Evolutionary conservation across 2,888 invertebrate genomes (phyloP), one percentile per base, ranked within the genome.

Genomic region (Elmis aenea): DNA sequence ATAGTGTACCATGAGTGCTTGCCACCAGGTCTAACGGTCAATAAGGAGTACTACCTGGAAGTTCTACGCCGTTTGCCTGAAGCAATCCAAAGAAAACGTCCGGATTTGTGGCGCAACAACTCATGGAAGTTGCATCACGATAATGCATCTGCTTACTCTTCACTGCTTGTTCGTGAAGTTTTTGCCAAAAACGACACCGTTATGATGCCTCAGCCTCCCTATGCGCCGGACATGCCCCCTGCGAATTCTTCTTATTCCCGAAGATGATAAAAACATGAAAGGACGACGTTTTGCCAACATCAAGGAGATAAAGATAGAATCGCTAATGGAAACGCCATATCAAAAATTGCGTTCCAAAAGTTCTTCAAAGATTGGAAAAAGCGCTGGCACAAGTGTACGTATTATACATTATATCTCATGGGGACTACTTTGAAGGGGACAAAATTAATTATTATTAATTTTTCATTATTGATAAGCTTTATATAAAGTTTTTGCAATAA

Each of bases 341-440:
- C 26, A 45, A 51, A 52, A 48, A 21, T 10, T 16, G 48, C 11
- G 13, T 58, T 37, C 42, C 23, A 42, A 26, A 54, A 45, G 9
- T 51, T 43, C 38, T 55, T 52, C 33, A 31, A 48, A 23, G 35
- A 51, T 40, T 52, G 47, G 52, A 53, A 54, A 42, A 47, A 50
- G 31, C 46, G 42, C 24, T 52, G 46, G 51, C 29, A 46, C 16
- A 48, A 44, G 42, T 49, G 46, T 35, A 50, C n/a, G n/a, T n/a
- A n/a, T n/a, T n/a, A n/a, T n/a, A n/a, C n/a, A n/a, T n/a, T 50
- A 41, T 48, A 50, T 48, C 42, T 32, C 28, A 38, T 25, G 43
- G 42, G 29, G 28, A 29, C 21, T 39, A 42, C 24, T 42, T 45
- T 39, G 35, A 39, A 45, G 35, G 41, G 18, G 30, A 38, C 33